phyloP scores from a whole-genome alignment of 2,888 invertebrate genomes.

The Emesis castigata region DNA sequence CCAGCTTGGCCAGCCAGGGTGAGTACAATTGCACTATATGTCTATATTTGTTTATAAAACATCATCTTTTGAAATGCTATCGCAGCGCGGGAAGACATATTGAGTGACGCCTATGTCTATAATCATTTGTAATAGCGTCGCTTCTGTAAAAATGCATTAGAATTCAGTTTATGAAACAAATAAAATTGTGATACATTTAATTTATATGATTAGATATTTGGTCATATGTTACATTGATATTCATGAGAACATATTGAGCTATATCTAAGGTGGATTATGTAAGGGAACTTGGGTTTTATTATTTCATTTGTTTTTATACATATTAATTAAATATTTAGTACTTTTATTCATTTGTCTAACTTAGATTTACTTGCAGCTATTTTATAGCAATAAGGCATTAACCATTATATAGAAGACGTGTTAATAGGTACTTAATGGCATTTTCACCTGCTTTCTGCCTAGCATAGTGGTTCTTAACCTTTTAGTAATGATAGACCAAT shows the following conservation, averaged over 20 bases:
- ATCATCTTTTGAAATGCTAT: constrained; percentile 61
- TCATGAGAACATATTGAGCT: not conserved
- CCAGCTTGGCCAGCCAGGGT: constrained; percentile 98
- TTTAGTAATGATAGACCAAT: too few species aligned
- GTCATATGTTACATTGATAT: not conserved
- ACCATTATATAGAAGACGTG: too few species aligned
- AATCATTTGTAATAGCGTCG: constrained; percentile 15
- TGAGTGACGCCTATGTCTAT: constrained; percentile 72
- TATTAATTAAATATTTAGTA: too few species aligned
- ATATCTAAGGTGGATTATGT: not conserved
- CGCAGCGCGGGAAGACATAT: constrained; percentile 83
- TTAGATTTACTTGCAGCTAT: too few species aligned
- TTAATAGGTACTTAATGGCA: too few species aligned
- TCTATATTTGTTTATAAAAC: constrained; percentile 39
- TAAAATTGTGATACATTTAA: not conserved
- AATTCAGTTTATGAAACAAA: constrained; percentile 10
- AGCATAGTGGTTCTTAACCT: too few species aligned
- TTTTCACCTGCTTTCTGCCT: too few species aligned
- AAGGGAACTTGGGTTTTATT: not conserved
- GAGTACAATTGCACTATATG: constrained; percentile 72
- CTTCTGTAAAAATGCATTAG: not conserved
- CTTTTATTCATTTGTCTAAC: too few species aligned
- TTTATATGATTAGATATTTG: not conserved
- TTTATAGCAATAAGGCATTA: too few species aligned
- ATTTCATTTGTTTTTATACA: not conserved